phyloP scores from a whole-genome alignment of 2,797 vertebrate species.

The Paedocypris micromegethes region DNA sequence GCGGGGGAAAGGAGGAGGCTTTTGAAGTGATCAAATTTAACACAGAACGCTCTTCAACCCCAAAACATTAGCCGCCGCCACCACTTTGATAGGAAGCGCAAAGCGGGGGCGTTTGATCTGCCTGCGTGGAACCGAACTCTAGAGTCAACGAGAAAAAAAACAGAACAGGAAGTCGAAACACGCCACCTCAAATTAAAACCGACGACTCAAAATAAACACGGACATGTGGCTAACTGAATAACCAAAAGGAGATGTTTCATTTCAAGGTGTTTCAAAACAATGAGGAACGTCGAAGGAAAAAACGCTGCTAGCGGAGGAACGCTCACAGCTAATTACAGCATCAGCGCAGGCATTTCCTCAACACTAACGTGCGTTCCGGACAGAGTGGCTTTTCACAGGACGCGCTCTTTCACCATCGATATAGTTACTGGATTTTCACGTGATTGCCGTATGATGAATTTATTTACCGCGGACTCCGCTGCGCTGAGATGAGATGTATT shows the following conservation, averaged over 20 bases:
- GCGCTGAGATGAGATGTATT: constrained; percentile 34
- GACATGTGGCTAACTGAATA: constrained; percentile 70
- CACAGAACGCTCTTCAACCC: constrained; percentile 74
- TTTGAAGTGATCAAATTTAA: constrained; percentile 71
- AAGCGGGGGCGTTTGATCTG: constrained; percentile 67
- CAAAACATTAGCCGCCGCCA: constrained; percentile 63
- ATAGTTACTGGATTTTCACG: constrained; percentile 39
- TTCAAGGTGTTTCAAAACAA: constrained; percentile 62
- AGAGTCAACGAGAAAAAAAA: constrained; percentile 50
- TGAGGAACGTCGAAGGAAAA: constrained; percentile 43
- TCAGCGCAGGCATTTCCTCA: too few species aligned
- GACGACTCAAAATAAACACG: constrained; percentile 74
- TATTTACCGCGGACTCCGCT: constrained; percentile 45
- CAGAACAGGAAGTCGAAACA: constrained; percentile 72
- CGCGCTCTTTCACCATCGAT: constrained; percentile 10
- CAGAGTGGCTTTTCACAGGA: too few species aligned
- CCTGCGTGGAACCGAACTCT: constrained; percentile 60
- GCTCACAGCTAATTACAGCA: too few species aligned
- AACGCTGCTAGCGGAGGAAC: constrained; percentile 9
- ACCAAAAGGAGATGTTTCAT: constrained; percentile 73
- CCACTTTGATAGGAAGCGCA: constrained; percentile 69
- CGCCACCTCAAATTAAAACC: constrained; percentile 69
- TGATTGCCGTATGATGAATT: constrained; percentile 18
- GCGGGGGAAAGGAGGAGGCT: constrained; percentile 32
- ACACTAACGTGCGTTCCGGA: too few species aligned